Evolutionary conservation across 1,140 invertebrate genomes (phyloP), one percentile per base, ranked within the genome.

Genomic region (Drosophila subpulchrella): DNA sequence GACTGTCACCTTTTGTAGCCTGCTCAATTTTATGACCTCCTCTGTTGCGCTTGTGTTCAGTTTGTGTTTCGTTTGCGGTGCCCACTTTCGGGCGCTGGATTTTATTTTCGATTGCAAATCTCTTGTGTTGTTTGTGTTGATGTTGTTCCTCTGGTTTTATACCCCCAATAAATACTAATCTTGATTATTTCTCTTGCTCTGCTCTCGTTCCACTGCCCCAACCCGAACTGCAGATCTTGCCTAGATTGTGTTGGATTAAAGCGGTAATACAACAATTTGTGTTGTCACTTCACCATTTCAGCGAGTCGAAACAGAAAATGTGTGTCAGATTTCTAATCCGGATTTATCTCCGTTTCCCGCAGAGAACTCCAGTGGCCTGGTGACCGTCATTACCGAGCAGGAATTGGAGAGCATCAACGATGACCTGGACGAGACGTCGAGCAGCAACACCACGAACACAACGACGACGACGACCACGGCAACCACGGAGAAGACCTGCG

Each of bases 341-440:
- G 11, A 6, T 30, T 11, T 6, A 48, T 39, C 3, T 8, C 34
- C 10, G 12, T 51, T 63, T 59, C 4, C 17, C 8, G n/a, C 36
- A 91, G 96, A 97, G 48, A 60, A 34, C 41, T 54, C 58, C 91
- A 97, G 86, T 95, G 96, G 91, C 93, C 97, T 78, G 75, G 97
- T 98, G 67, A 96, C 96, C 59, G 96, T 97, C 39, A 97, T 98
- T 95, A 97, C 96, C 54, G 96, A 97, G 85, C 96, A 97, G 80
- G 94, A 94, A 78, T 79, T 92, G 73, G 91, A 92, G 73, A 72
- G 75, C 47, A 83, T 55, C 56, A 71, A 55, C 24, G 57, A 63
- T 38, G 68, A 48, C 51, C n/a, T 74, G 57, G 90, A 91, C 39
- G 82, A 91, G 53, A 60, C 72, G 54, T 75, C 72, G 41, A 75